Conservation (phyloP, 2,113 vertebrate species). For the Aegypius monachus region DNA sequence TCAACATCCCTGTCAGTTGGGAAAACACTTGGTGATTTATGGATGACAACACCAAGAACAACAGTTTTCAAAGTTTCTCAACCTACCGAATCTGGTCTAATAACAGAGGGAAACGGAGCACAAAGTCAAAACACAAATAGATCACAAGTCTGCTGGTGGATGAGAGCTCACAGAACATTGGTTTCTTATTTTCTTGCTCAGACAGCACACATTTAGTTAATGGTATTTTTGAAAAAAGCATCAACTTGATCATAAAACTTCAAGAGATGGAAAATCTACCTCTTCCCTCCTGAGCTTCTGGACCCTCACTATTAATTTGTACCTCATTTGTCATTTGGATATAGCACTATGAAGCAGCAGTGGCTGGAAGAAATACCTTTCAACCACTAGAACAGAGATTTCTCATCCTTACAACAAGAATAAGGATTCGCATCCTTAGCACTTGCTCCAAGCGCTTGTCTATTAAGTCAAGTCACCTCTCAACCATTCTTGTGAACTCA, state of each 20-base stretch:
- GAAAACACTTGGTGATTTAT: neutral
- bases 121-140: neutral
- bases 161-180: neutral
- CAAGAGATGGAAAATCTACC: neutral
- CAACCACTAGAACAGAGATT: neutral
- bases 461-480: neutral
- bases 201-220: neutral
- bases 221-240: neutral
- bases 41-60: neutral
- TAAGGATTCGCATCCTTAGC: neutral
- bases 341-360: neutral
- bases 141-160: neutral
- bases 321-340: neutral
- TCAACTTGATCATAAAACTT: neutral
- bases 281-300: neutral
- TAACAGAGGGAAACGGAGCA: neutral
- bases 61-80: neutral
- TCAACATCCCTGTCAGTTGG: neutral
- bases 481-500: neutral
- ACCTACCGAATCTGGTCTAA: neutral
- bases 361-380: neutral
- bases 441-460: neutral
- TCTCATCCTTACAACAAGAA: neutral
- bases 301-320: neutral
- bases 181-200: neutral